A percentile compares a stretch with the other conserved stretches of the same genome.
These are phyloP conservation scores for Pristionchus maxplancki DNA, from an alignment of 2,888 invertebrate species.

Conservation along the genomic window DNA sequence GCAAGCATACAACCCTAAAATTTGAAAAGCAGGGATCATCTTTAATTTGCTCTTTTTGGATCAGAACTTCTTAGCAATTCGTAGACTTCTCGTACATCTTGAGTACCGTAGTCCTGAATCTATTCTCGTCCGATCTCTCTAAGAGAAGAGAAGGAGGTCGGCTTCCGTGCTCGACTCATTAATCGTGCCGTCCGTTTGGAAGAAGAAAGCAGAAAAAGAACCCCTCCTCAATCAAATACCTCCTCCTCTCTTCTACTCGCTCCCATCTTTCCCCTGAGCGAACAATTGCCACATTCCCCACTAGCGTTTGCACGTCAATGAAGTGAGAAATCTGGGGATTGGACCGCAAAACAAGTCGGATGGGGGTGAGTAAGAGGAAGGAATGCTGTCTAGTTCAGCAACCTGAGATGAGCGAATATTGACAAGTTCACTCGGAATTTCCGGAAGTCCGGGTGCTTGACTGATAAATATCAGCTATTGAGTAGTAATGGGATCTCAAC, in stretches of 20 bases:
- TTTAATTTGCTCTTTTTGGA: no score
- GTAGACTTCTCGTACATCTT: not conserved
- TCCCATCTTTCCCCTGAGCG: not conserved
- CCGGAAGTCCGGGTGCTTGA: not conserved
- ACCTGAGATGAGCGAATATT: not conserved
- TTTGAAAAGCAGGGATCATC: no score
- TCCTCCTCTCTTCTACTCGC: not conserved
- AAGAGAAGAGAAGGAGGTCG: not conserved
- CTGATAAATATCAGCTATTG: not conserved
- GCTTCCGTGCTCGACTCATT: not conserved
- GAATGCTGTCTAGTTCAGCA: not conserved
- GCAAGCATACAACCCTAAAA: not conserved
- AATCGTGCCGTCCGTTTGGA: conserved; percentile 22
- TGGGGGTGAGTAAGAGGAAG: not conserved
- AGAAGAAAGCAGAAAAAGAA: conserved; percentile 19
- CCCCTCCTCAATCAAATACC: conserved; percentile 40
- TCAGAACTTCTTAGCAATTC: no score
- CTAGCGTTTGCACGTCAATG: conserved; percentile 27
- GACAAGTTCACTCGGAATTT: not conserved
- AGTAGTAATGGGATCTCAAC: not conserved
- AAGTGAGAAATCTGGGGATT: conserved; percentile 12
- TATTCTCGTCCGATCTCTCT: not conserved
- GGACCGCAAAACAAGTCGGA: not conserved
- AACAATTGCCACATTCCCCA: conserved; percentile 44
- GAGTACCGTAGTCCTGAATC: not conserved